These are phyloP conservation scores for Oxyruncus cristatus DNA, from an alignment of 2,113 vertebrate genomes.

Conservation along the genomic window DNA sequence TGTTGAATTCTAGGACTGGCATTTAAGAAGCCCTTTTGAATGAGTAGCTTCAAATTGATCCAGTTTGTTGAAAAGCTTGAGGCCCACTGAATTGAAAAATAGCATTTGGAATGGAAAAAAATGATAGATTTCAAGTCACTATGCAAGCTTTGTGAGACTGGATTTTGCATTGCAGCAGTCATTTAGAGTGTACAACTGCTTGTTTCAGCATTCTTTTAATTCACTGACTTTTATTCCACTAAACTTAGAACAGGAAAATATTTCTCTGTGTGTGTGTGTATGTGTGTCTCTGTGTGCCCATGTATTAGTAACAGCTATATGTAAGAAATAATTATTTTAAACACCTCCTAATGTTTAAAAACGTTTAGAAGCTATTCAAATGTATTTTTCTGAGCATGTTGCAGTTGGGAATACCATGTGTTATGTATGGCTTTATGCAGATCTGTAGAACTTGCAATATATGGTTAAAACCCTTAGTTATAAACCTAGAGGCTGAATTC, in stretches of 20 bases:
- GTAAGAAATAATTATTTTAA: background rate
- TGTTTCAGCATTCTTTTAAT: slow-evolving; percentile 26
- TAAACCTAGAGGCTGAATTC: background rate
- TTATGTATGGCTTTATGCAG: background rate
- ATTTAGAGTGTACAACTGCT: background rate
- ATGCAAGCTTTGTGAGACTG: background rate
- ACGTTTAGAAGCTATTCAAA: background rate
- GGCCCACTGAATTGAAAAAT: slow-evolving; percentile 66
- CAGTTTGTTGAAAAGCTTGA: slow-evolving; percentile 54
- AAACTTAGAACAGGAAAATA: background rate
- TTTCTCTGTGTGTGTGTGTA: background rate
- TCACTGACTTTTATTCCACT: background rate
- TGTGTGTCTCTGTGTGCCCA: background rate
- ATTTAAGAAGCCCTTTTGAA: slow-evolving; percentile 58
- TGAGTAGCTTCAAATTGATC: slow-evolving; percentile 70
- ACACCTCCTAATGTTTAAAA: background rate
- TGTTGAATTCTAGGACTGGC: slow-evolving; percentile 27
- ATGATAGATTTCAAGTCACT: slow-evolving; percentile 19
- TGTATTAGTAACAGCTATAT: background rate
- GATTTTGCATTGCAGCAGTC: slow-evolving; percentile 9
- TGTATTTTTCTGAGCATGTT: background rate
- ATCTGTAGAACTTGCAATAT: background rate
- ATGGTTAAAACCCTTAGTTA: background rate
- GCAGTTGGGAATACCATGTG: background rate
- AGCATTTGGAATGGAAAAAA: slow-evolving; percentile 28